Evolutionary conservation across 2,888 invertebrate species (phyloP).

Genomic region (Caenorhabditis sp.): DNA sequence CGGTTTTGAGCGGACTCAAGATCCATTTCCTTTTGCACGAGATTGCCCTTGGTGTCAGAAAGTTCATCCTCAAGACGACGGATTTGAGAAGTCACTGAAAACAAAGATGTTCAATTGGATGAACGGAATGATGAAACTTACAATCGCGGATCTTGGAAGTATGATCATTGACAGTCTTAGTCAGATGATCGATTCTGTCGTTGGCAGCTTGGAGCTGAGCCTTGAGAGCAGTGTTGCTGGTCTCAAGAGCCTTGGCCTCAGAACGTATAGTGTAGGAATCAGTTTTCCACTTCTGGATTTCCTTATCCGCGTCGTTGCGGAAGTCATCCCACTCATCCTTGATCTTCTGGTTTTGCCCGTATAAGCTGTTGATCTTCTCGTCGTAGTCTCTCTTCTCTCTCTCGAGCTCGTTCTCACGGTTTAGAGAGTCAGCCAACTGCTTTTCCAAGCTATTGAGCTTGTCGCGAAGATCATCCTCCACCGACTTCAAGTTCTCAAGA

Average conservation of each 20-base stretch:
- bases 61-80: conserved; percentile 78
- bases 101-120: too few species aligned
- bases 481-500: conserved; percentile 68
- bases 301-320: conserved; percentile 74
- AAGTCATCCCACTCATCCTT: conserved; percentile 76
- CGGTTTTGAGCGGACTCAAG: conserved; percentile 74
- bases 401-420: conserved; percentile 76
- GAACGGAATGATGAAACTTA: conserved; percentile 46
- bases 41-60: conserved; percentile 67
- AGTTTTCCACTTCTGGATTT: conserved; percentile 78
- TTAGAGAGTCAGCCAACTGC: conserved; percentile 74
- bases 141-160: conserved; percentile 76
- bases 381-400: conserved; percentile 77
- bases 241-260: conserved; percentile 76
- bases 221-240: conserved; percentile 73
- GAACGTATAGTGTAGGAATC: conserved; percentile 75
- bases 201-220: conserved; percentile 74
- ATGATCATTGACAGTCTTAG: conserved; percentile 76
- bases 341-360: conserved; percentile 74
- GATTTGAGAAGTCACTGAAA: conserved; percentile 73
- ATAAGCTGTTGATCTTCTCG: conserved; percentile 71
- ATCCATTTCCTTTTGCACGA: conserved; percentile 73
- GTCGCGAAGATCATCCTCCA: conserved; percentile 75
- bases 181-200: conserved; percentile 73
- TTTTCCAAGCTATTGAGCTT: conserved; percentile 74